Evolutionary conservation across 2,888 invertebrate genomes (phyloP).

Genomic region (Gasteruption jaculator): DNA sequence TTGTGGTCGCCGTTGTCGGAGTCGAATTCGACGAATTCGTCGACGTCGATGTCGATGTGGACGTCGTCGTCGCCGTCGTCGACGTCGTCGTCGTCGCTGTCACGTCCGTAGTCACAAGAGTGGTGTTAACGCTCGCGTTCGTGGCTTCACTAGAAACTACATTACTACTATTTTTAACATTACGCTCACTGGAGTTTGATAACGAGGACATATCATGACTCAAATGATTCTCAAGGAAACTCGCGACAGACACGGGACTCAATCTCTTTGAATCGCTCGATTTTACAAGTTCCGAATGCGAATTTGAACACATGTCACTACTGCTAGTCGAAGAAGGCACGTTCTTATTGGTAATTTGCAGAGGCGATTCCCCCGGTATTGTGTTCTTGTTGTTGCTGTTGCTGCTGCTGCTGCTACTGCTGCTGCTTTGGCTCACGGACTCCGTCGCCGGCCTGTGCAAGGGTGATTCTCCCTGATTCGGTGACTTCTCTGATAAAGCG

Average conservation of each 20-base stretch:
- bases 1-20: too few relatives aligned
- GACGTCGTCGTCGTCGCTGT: slow-evolving; percentile 41
- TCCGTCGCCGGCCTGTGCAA: slow-evolving; percentile 52
- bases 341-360: slow-evolving; percentile 53
- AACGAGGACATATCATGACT: slow-evolving; percentile 34
- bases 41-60: slow-evolving; percentile 30
- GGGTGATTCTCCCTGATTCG: slow-evolving; percentile 79
- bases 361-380: slow-evolving; percentile 31
- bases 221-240: slow-evolving; percentile 38
- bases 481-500: slow-evolving; percentile 85
- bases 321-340: slow-evolving; percentile 50
- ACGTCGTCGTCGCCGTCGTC: slow-evolving; percentile 21
- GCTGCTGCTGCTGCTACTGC: slow-evolving; percentile 32
- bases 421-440: slow-evolving; percentile 28
- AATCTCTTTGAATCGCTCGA: slow-evolving; percentile 37
- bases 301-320: slow-evolving; percentile 51
- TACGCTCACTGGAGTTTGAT: slow-evolving; percentile 29
- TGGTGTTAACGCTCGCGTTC: slow-evolving; percentile 10
- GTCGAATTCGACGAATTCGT: slow-evolving; percentile 23
- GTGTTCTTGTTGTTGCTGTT: slow-evolving; percentile 18
- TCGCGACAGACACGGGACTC: slow-evolving; percentile 36
- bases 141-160: slow-evolving; percentile 24
- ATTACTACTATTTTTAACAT: slow-evolving; percentile 23
- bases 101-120: slow-evolving; percentile 43
- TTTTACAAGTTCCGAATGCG: slow-evolving; percentile 43